phyloP scores from a whole-genome alignment of 2,797 vertebrate genomes.

The Parambassis ranga region DNA sequence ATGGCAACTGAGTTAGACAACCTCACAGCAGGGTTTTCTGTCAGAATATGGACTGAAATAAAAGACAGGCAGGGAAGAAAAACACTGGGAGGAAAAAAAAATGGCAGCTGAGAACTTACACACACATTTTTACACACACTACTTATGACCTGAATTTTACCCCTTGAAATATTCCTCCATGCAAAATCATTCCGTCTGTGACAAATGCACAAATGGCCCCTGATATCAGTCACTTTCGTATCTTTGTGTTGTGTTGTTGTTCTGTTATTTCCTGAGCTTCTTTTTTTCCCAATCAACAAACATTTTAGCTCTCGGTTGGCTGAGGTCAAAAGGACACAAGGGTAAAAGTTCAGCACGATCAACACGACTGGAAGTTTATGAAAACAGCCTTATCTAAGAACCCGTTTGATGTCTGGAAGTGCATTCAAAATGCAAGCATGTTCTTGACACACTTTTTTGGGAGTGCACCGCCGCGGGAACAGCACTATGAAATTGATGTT shows the following conservation, averaged over 20 bases:
- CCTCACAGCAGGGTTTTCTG: slow-evolving; percentile 62
- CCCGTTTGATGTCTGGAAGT: slow-evolving; percentile 68
- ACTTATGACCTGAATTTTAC: slow-evolving; percentile 62
- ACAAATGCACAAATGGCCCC: slow-evolving; percentile 40
- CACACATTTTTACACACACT: slow-evolving; percentile 18
- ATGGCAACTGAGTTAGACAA: slow-evolving; percentile 73
- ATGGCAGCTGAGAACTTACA: slow-evolving; percentile 45
- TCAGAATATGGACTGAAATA: slow-evolving; percentile 67
- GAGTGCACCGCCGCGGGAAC: slow-evolving; percentile 53
- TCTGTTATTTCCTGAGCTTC: not conserved
- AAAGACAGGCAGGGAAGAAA: slow-evolving; percentile 42
- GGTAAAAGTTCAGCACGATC: slow-evolving; percentile 59
- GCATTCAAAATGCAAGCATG: slow-evolving; percentile 58
- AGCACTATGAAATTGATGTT: slow-evolving; percentile 79
- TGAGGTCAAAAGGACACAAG: slow-evolving; percentile 61
- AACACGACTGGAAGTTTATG: slow-evolving; percentile 31
- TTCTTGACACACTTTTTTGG: slow-evolving; percentile 63
- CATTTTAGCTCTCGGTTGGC: not conserved
- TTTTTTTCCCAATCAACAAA: not conserved
- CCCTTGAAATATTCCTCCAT: slow-evolving; percentile 39
- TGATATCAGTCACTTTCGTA: slow-evolving; percentile 8
- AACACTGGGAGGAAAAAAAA: slow-evolving; percentile 37
- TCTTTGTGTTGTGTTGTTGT: not conserved
- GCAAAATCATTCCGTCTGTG: slow-evolving; percentile 33
- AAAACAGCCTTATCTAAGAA: slow-evolving; percentile 63